Evolutionary conservation across 2,888 invertebrate genomes (phyloP).

Genomic region (Ecliptopera silaceata): DNA sequence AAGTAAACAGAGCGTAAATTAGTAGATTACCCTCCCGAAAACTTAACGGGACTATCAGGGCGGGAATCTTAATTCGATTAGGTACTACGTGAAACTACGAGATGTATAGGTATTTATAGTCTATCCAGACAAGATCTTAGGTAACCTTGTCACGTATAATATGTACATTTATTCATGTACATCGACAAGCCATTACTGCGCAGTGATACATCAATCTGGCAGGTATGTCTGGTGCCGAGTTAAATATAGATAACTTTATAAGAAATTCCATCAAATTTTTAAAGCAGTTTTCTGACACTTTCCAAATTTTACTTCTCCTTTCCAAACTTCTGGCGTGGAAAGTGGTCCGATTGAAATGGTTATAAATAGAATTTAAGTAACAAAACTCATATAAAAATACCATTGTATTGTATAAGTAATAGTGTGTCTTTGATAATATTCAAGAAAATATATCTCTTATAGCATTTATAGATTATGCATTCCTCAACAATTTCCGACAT

Average conservation of each 20-base stretch:
- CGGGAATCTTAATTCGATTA: neutral
- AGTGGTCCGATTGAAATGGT: no score
- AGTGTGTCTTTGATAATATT: neutral
- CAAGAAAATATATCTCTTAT: neutral
- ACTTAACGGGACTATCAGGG: no score
- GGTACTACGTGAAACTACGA: neutral
- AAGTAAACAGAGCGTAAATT: no score
- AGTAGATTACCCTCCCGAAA: no score
- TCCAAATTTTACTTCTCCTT: no score
- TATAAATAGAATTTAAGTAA: no score
- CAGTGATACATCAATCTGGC: slow-evolving; percentile 48
- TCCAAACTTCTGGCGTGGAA: no score
- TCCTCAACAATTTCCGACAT: neutral
- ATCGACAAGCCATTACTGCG: slow-evolving; percentile 45
- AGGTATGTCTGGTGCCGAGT: slow-evolving; percentile 31
- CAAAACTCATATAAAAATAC: no score
- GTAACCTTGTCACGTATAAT: slow-evolving; percentile 41
- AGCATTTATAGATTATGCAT: neutral
- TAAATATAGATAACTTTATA: slow-evolving; percentile 27
- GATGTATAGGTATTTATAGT: neutral
- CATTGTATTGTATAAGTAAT: neutral
- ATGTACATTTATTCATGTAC: slow-evolving; percentile 48
- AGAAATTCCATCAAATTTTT: neutral
- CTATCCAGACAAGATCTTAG: neutral
- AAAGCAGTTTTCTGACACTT: no score